Evolutionary conservation across 2,113 vertebrate species (phyloP).

Genomic region (Hystrix cristata): DNA sequence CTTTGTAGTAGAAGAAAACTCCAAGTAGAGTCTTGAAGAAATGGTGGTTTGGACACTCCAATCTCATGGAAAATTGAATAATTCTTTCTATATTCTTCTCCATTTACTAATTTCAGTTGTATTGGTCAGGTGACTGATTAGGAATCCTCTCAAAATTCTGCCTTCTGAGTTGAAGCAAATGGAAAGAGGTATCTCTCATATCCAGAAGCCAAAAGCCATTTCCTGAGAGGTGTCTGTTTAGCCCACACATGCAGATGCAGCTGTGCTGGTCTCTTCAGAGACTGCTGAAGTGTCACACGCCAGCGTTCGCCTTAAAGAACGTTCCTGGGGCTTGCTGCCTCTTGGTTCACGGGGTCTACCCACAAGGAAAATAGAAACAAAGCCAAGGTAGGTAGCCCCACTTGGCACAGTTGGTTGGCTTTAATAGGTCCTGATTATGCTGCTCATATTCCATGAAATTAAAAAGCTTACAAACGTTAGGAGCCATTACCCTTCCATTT

Average conservation of each 20-base stretch:
- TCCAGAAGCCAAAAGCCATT: constrained; percentile 40
- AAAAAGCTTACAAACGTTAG: constrained; percentile 93
- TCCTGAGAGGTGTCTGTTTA: constrained; percentile 19
- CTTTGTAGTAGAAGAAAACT: neutral
- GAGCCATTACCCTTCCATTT: constrained; percentile 92
- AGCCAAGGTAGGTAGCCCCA: constrained; percentile 85
- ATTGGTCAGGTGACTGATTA: constrained; percentile 57
- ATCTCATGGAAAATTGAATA: constrained; percentile 22
- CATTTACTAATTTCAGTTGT: constrained; percentile 24
- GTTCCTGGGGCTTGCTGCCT: neutral
- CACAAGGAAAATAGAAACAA: constrained; percentile 85
- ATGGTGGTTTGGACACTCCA: neutral
- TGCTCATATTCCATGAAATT: constrained; percentile 93
- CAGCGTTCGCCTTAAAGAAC: constrained; percentile 62
- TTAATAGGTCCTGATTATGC: constrained; percentile 91
- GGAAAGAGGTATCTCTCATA: constrained; percentile 64
- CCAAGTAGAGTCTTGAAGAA: neutral
- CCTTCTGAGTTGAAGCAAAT: constrained; percentile 59
- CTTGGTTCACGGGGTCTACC: constrained; percentile 71
- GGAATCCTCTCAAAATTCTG: constrained; percentile 56
- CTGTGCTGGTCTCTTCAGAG: neutral
- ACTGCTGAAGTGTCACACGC: constrained; percentile 37
- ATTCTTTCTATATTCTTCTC: neutral
- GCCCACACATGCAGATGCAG: neutral
- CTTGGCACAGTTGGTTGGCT: constrained; percentile 88